Percentiles rank a stretch among this genome's conserved stretches.
Conservation (phyloP, 92 coral and sea anemone genomes). For the Meandrina meandrites region DNA sequence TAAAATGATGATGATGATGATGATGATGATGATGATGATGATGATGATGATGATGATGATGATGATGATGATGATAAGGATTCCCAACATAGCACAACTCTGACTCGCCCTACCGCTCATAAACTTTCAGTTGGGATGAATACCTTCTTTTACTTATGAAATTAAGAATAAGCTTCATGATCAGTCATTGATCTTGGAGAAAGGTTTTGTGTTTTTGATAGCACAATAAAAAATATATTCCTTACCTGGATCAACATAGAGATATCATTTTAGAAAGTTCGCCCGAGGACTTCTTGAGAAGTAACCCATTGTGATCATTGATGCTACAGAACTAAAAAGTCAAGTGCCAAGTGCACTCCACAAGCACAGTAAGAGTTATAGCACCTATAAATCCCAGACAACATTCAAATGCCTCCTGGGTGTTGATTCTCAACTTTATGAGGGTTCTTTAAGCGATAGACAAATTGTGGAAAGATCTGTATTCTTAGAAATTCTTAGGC, state of each 20-base stretch:
- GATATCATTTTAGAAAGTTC: slow-evolving; percentile 52
- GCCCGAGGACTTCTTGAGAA: slow-evolving; percentile 55
- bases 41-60: neutral
- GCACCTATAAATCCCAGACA: slow-evolving; percentile 56
- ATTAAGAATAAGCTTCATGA: slow-evolving; percentile 52
- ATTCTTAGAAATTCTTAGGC: too few relatives aligned
- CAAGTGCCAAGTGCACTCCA: slow-evolving; percentile 71
- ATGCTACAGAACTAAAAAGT: slow-evolving; percentile 74
- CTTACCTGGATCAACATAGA: slow-evolving; percentile 75
- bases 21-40: slow-evolving; percentile 21
- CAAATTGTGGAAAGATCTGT: too few relatives aligned
- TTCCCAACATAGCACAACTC: too few relatives aligned
- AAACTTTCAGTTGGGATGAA: slow-evolving; percentile 59
- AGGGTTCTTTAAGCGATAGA: too few relatives aligned
- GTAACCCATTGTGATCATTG: slow-evolving; percentile 63
- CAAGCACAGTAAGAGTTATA: slow-evolving; percentile 69
- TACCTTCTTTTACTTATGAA: slow-evolving; percentile 60
- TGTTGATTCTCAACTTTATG: slow-evolving; percentile 63
- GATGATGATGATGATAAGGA: neutral
- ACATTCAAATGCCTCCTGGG: slow-evolving; percentile 61
- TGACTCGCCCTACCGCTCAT: slow-evolving; percentile 40
- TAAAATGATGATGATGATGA: too few relatives aligned
- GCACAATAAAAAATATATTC: slow-evolving; percentile 43
- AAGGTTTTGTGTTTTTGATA: slow-evolving; percentile 62
- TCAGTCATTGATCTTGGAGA: slow-evolving; percentile 51